Evolutionary conservation across 2,888 invertebrate genomes (phyloP), one percentile per base, ranked within the genome.

Genomic region (Lysandra bellargus): DNA sequence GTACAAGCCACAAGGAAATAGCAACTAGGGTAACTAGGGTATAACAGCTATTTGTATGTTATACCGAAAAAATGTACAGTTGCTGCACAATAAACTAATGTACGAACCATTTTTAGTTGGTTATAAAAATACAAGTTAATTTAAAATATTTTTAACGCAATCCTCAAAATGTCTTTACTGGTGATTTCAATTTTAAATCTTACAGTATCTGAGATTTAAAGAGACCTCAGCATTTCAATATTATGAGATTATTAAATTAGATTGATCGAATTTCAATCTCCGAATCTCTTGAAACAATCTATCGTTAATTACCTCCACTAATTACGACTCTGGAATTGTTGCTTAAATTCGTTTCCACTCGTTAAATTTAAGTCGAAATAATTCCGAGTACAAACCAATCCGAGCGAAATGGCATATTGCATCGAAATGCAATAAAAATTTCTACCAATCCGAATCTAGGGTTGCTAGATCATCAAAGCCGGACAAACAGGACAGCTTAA

Each of bases 351-450:
- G 33, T 14, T 69, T 37, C 30, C 69, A 69, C 14, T 69, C 69
- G 17, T 37, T 69, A 69, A 33, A 69, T 69, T 69, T 69, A 69
- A 69, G 69, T 69, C 33, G 69, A 69, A 69, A 69, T 69, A 69
- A 69, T 33, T 69, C 14, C 14, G 69, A 33, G 7, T 30, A 23
- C 23, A 33, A 33, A 69, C 69, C 69, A 69, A 69, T 33, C 33
- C 14, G 14, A 69, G 14, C 14, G 69, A 30, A 69, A 33, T 33
- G 33, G 69, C 33, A 69, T 33, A 33, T 33, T 69, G 69, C 69
- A 69, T 69, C 69, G 69, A 69, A 69, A 69, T 69, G 14, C 69
- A 33, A 37, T 69, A 69, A 69, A 69, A 69, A 69, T 69, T 14
- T 9, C 33, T 5, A 69, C 14, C 69, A 37, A 69, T 37, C 69